phyloP scores from a whole-genome alignment of 2,888 invertebrate genomes.

The Parthenolecanium corni region DNA sequence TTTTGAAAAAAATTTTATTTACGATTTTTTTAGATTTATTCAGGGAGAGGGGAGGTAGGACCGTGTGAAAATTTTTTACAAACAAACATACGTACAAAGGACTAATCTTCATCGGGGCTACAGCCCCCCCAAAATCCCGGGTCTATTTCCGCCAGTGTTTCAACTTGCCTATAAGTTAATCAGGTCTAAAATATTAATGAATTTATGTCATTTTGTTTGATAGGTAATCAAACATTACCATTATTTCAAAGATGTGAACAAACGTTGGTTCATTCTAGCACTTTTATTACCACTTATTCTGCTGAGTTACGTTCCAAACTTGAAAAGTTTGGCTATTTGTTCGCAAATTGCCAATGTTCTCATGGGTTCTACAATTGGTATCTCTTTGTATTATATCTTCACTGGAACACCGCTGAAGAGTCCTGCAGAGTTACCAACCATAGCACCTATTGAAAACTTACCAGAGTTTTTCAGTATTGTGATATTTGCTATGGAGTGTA shows the following conservation, averaged over 20 bases:
- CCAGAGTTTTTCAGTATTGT: conserved; percentile 91
- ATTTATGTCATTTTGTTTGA: not conserved
- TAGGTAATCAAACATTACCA: not conserved
- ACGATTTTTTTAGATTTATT: too few relatives aligned
- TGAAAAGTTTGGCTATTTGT: conserved; percentile 81
- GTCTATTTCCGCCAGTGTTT: too few relatives aligned
- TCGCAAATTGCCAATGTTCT: conserved; percentile 90
- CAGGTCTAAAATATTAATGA: too few relatives aligned
- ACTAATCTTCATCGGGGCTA: too few relatives aligned
- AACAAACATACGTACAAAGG: too few relatives aligned
- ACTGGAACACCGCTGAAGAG: conserved; percentile 35
- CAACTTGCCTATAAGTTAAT: too few relatives aligned
- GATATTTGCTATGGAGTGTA: conserved; percentile 96
- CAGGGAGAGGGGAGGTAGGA: too few relatives aligned
- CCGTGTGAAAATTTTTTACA: too few relatives aligned
- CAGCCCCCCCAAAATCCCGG: too few relatives aligned
- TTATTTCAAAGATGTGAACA: conserved; percentile 30
- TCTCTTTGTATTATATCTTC: conserved; percentile 75
- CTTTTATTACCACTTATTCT: conserved; percentile 64
- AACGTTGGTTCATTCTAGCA: conserved; percentile 53
- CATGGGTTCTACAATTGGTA: conserved; percentile 73
- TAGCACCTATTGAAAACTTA: conserved; percentile 45
- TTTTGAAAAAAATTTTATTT: too few relatives aligned
- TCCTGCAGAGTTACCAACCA: conserved; percentile 33
- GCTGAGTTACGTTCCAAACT: conserved; percentile 71